Base-by-base conservation (phyloP, 2,113 vertebrate genomes). In the Esox niger region DNA sequence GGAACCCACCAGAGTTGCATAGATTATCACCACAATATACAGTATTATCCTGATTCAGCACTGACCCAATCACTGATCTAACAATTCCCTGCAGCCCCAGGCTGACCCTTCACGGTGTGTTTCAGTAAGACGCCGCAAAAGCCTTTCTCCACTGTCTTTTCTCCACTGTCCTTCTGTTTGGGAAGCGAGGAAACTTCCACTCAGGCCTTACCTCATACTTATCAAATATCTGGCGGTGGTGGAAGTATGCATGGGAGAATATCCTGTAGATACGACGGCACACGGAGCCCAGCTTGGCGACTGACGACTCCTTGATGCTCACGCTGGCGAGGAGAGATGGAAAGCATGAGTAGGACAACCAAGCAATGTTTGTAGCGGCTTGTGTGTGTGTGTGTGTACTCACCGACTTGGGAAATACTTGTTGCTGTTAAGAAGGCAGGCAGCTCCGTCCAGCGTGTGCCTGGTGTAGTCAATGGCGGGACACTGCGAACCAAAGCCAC, bases 401-500 rank as follows among this genome's bases (percentile, higher is more conserved):
- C 87, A 98, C 97, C 97, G 95, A 93, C 97, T 99, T 64, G 97
- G 97, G 73, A 99, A 98, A 88, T 99, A 99, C 89, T 99, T 99
- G 94, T 99, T 99, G 92, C 97, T 99, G 92, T 99, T 99, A 85
- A 99, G 92, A 85, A 99, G 95, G 82, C 97, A 99, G 11, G 97
- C 97, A 87, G 97, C 97, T 88, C 97, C 97, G 84, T 99, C 97
- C 85, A 99, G 92, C 23, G 97, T 99, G 87, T 99, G 96, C 84
- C 97, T 94, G 77, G 97, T 98, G 81, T 99, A 99, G 83, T 99
- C 97, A 78, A 99, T 98, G 76, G 97, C 97, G 84, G 97, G 96
- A 85, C 97, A 98, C 97, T 99, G 87, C 6, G 85, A 26, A 68
- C 1, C 66, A 2, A 68, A 23, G 68, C 2, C 38, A 17, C 23